Percentiles rank a stretch among this genome's conserved stretches.
Evolutionary conservation across 1,140 invertebrate genomes (phyloP).

Genomic region (Cyrtorhinus lividipennis): DNA sequence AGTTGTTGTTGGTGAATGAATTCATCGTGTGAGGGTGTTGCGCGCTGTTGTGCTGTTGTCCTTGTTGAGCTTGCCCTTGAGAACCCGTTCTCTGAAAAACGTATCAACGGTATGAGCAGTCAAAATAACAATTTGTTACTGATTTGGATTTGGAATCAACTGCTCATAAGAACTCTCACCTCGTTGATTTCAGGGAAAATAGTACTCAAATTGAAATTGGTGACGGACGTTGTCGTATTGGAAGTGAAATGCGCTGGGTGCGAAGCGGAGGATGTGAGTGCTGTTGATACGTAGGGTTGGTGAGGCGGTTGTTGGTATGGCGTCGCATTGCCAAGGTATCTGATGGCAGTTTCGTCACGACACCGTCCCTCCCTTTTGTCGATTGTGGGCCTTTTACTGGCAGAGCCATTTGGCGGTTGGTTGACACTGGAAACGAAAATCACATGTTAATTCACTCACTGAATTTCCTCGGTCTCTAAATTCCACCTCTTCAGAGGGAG

Average conservation of each 20-base stretch:
- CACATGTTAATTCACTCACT: neutral
- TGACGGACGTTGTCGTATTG: constrained; percentile 35
- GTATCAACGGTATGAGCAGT: too few relatives aligned
- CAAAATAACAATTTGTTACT: too few relatives aligned
- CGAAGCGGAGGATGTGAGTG: neutral
- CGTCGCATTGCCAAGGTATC: neutral
- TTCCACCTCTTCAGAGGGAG: too few relatives aligned
- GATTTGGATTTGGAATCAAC: too few relatives aligned
- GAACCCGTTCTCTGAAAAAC: neutral
- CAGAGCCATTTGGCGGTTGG: too few relatives aligned
- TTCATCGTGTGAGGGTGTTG: neutral
- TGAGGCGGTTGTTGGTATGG: neutral
- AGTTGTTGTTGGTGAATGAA: neutral
- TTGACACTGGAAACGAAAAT: neutral
- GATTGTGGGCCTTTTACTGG: neutral
- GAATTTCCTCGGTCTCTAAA: too few relatives aligned
- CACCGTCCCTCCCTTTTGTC: neutral
- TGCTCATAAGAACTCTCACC: too few relatives aligned
- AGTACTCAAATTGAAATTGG: constrained; percentile 50
- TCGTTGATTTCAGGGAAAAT: constrained; percentile 54
- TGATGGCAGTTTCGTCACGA: neutral
- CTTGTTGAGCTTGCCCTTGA: neutral
- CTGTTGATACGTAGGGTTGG: neutral
- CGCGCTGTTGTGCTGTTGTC: neutral
- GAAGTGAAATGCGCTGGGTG: constrained; percentile 6